phyloP scores from a whole-genome alignment of 2,888 invertebrate species.

The Lepidocyrtoides sp. region DNA sequence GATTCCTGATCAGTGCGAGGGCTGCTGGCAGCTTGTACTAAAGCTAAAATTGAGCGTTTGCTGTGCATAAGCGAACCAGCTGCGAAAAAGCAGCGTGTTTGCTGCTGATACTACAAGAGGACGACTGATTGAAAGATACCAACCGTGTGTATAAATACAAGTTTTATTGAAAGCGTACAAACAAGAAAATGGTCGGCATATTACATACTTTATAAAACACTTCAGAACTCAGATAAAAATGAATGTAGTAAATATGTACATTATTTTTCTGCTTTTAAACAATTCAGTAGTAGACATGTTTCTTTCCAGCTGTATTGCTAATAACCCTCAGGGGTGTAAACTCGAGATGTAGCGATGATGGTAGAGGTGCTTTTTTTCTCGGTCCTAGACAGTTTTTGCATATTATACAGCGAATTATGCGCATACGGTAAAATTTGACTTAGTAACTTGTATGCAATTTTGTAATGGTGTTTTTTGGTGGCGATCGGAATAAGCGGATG shows the following conservation, averaged over 20 bases:
- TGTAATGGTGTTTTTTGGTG: too few species aligned
- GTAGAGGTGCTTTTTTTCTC: too few species aligned
- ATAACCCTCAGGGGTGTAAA: slow-evolving; percentile 33
- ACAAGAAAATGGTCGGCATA: not conserved
- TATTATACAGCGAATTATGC: too few species aligned
- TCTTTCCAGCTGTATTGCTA: slow-evolving; percentile 48
- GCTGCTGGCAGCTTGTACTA: not conserved
- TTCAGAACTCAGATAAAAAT: not conserved
- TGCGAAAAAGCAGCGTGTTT: slow-evolving; percentile 50
- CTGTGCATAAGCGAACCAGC: slow-evolving; percentile 47
- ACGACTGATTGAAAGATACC: slow-evolving; percentile 48
- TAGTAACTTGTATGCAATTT: too few species aligned
- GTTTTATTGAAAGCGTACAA: slow-evolving; percentile 14
- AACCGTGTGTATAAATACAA: slow-evolving; percentile 18
- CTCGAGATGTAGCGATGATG: not conserved
- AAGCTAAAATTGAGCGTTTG: not conserved
- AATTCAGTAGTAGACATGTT: not conserved
- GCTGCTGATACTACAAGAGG: slow-evolving; percentile 12
- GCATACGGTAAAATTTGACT: not conserved
- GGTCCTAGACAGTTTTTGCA: not conserved
- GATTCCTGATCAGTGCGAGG: slow-evolving; percentile 33
- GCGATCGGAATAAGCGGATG: slow-evolving; percentile 8
- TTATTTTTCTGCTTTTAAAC: not conserved
- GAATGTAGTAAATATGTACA: not conserved
- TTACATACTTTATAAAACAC: not conserved